Percentiles rank a stretch among this genome's conserved stretches.
Conservation (phyloP, 2,797 vertebrate genomes). For the Eupleurogrammus muticus region DNA sequence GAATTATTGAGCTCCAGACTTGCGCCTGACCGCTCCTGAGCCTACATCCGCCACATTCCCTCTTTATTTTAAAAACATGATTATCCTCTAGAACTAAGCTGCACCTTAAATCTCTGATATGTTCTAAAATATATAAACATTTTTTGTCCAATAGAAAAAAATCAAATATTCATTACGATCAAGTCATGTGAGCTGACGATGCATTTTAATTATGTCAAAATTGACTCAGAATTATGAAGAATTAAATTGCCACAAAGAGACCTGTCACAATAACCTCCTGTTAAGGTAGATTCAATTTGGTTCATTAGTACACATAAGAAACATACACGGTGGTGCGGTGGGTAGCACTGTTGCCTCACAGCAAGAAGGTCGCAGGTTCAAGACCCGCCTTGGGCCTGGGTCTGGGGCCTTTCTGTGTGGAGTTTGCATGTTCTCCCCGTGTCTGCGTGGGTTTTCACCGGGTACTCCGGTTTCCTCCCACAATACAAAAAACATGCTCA, state of each 20-base stretch:
- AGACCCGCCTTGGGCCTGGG: no score
- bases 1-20: constrained; percentile 3
- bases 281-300: background rate
- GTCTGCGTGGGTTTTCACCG: no score
- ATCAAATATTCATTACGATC: background rate
- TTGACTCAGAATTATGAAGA: background rate
- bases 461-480: no score
- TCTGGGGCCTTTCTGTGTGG: no score
- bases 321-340: no score
- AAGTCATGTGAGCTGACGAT: constrained; percentile 4
- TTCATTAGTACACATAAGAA: background rate
- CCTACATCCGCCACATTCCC: background rate
- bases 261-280: background rate
- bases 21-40: constrained; percentile 1
- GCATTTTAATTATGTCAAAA: background rate
- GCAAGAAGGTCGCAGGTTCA: no score
- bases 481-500: no score
- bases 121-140: background rate
- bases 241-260: constrained; percentile 1
- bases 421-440: no score
- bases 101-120: background rate
- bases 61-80: background rate
- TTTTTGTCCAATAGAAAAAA: background rate
- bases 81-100: background rate
- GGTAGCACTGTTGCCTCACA: no score